A percentile compares a stretch with the other conserved stretches of the same genome.
These are phyloP conservation scores for Poecile montanus DNA, from an alignment of 2,797 vertebrate species.

Conservation along the genomic window DNA sequence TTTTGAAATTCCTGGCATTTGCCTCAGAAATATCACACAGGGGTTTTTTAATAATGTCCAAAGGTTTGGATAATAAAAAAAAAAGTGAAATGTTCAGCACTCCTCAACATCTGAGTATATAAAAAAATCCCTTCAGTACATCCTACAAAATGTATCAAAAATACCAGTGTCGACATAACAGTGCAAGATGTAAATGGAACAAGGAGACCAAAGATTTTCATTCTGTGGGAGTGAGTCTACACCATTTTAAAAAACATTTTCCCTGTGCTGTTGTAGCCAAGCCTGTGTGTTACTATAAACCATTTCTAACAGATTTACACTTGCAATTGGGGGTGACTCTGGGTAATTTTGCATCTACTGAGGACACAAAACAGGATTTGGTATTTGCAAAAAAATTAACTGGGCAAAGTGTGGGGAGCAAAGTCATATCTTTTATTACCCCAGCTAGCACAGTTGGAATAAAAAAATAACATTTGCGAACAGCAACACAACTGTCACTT, in stretches of 20 bases:
- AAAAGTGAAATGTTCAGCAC: not conserved
- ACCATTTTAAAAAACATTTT: not conserved
- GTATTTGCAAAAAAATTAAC: not conserved
- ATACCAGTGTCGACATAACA: not conserved
- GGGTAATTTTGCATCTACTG: not conserved
- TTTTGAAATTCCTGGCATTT: constrained; percentile 21
- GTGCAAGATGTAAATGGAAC: not conserved
- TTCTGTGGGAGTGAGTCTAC: not conserved
- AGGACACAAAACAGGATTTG: not conserved
- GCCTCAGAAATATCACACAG: not conserved
- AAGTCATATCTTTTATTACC: not conserved
- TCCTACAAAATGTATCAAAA: not conserved
- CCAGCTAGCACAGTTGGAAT: not conserved
- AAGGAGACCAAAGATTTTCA: not conserved
- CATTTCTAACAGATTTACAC: not conserved
- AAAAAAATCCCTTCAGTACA: constrained; percentile 25
- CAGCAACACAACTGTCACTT: not conserved
- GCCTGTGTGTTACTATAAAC: constrained; percentile 22
- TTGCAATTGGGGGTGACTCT: not conserved
- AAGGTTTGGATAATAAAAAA: not conserved
- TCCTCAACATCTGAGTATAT: not conserved
- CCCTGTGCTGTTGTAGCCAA: not conserved
- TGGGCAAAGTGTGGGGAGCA: not conserved
- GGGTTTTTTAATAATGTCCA: constrained; percentile 15
- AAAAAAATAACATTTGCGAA: not conserved